These are phyloP conservation scores for Burhinus bistriatus DNA, from an alignment of 2,113 vertebrate genomes.

Conservation along the genomic window DNA sequence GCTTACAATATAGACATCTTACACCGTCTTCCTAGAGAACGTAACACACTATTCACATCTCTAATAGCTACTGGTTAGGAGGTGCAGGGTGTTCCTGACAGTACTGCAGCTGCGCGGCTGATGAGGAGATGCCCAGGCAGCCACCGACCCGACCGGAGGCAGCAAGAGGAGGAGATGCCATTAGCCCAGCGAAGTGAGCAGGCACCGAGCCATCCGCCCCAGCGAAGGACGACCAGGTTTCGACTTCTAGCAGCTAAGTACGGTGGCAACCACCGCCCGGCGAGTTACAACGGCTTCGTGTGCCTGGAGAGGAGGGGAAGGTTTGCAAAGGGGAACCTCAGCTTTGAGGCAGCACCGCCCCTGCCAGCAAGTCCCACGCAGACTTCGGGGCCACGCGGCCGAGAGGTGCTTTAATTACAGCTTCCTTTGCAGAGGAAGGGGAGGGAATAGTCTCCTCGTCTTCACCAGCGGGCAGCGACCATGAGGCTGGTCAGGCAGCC, in stretches of 20 bases:
- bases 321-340: background rate
- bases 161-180: accelerated
- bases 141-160: accelerated
- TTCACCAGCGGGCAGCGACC: background rate
- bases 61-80: background rate
- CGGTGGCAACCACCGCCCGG: background rate
- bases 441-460: background rate
- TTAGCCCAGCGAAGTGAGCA: accelerated
- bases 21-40: background rate
- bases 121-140: background rate
- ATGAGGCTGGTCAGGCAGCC: background rate
- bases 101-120: accelerated
- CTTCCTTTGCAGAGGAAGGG: background rate
- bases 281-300: accelerated
- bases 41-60: background rate
- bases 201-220: background rate
- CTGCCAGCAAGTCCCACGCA: background rate
- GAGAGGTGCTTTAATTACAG: background rate
- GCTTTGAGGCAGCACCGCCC: background rate
- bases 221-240: accelerated
- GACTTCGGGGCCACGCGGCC: accelerated
- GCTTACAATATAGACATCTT: background rate
- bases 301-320: background rate
- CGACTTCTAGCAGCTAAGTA: accelerated
- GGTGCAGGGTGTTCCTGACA: background rate